Evolutionary conservation across 2,113 vertebrate genomes (phyloP).

Genomic region (mouse (Mus musculus)): DNA sequence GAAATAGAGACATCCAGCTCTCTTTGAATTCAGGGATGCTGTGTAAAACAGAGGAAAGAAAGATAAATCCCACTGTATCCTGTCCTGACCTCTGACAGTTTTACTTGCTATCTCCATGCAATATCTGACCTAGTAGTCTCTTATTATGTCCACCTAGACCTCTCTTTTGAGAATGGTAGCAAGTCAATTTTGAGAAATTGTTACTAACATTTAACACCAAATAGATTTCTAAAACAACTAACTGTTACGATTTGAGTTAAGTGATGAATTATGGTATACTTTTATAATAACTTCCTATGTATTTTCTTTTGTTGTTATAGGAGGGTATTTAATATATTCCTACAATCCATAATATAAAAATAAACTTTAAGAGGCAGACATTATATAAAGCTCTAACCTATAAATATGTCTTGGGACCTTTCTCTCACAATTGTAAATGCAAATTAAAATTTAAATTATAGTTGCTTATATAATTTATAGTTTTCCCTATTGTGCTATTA

Average conservation of each 20-base stretch:
- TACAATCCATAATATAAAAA: constrained; percentile 46
- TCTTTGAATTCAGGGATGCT: background rate
- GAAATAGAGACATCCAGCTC: background rate
- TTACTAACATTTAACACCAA: background rate
- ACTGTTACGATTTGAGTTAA: background rate
- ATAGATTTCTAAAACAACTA: background rate
- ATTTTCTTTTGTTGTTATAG: background rate
- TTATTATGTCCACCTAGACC: background rate
- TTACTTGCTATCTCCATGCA: background rate
- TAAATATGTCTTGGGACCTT: background rate
- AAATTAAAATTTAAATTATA: constrained; percentile 60
- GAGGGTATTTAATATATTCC: background rate
- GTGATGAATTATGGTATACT: background rate
- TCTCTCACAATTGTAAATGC: background rate
- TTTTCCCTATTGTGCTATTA: constrained; percentile 4
- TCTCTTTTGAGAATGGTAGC: background rate
- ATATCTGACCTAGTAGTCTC: background rate
- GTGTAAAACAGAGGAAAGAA: background rate
- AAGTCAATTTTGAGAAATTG: background rate
- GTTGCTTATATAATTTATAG: constrained; percentile 41
- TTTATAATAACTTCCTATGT: background rate
- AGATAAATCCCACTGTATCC: background rate
- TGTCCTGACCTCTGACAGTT: background rate
- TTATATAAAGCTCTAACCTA: constrained; percentile 22
- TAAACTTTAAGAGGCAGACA: constrained; percentile 13